These are phyloP conservation scores for Toxonevra muliebris DNA, from an alignment of 2,888 invertebrate genomes.

Conservation along the genomic window DNA sequence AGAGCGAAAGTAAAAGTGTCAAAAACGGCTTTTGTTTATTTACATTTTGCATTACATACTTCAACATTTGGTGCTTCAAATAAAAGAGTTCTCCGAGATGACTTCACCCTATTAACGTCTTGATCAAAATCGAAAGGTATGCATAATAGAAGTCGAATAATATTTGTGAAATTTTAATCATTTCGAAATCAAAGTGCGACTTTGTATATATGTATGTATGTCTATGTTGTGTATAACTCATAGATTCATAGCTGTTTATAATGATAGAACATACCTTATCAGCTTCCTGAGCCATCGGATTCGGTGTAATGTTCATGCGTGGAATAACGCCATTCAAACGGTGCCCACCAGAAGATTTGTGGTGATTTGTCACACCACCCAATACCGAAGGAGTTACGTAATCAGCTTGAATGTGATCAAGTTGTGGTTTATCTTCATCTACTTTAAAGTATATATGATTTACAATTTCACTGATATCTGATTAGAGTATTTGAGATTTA, in stretches of 20 bases:
- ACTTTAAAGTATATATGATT: neutral
- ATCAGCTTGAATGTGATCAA: slow-evolving; percentile 64
- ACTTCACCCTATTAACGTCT: neutral
- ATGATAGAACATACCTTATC: slow-evolving; percentile 54
- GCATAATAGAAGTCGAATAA: no score
- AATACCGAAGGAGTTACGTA: slow-evolving; percentile 58
- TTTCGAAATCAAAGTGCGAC: slow-evolving; percentile 32
- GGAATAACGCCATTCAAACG: slow-evolving; percentile 62
- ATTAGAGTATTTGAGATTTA: slow-evolving; percentile 28
- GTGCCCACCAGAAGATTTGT: slow-evolving; percentile 46
- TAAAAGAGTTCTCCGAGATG: no score
- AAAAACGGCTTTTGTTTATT: no score
- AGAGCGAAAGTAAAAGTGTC: no score
- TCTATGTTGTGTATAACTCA: neutral
- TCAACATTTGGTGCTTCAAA: no score
- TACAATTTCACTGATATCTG: neutral
- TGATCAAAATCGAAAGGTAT: no score
- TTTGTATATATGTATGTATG: slow-evolving; percentile 10
- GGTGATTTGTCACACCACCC: slow-evolving; percentile 57
- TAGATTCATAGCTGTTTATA: neutral
- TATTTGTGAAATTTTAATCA: neutral
- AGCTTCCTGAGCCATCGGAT: slow-evolving; percentile 63
- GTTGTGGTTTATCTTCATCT: slow-evolving; percentile 64
- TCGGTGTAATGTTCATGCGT: slow-evolving; percentile 65
- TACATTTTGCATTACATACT: no score